Conservation (phyloP, 2,113 vertebrate species). For the Stercorarius parasiticus region DNA sequence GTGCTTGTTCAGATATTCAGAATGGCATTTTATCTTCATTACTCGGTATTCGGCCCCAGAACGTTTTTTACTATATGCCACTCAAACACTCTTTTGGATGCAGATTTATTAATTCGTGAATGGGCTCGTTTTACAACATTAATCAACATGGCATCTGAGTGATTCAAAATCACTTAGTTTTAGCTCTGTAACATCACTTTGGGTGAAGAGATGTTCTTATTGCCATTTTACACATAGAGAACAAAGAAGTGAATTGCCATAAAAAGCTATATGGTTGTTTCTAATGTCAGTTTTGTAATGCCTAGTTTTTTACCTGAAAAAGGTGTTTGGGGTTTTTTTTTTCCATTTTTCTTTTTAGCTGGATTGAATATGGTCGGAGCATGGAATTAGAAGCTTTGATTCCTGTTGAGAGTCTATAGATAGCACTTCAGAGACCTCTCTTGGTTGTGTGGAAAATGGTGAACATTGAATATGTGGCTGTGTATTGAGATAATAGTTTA, state of each 20-base stretch:
- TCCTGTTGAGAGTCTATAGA: neutral
- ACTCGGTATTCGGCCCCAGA: neutral
- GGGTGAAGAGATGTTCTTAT: neutral
- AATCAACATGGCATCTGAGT: neutral
- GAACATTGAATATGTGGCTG: neutral
- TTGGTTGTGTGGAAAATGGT: neutral
- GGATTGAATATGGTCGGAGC: neutral
- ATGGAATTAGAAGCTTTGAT: neutral
- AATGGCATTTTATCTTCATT: neutral
- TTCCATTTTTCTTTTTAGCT: neutral
- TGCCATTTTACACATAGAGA: neutral
- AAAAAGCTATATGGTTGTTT: neutral
- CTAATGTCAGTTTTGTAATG: neutral
- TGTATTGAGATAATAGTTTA: neutral
- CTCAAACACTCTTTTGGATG: neutral
- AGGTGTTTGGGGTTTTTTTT: neutral
- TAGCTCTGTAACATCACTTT: neutral
- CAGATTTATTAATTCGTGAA: neutral
- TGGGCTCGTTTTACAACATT: neutral
- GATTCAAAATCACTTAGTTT: neutral
- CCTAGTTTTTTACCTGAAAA: neutral
- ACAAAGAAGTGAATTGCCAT: neutral
- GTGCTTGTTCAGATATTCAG: neutral
- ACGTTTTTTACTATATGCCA: neutral
- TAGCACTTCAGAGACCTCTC: neutral